Base-by-base conservation (phyloP, 2,797 vertebrate genomes). In the Alectoris magna region DNA sequence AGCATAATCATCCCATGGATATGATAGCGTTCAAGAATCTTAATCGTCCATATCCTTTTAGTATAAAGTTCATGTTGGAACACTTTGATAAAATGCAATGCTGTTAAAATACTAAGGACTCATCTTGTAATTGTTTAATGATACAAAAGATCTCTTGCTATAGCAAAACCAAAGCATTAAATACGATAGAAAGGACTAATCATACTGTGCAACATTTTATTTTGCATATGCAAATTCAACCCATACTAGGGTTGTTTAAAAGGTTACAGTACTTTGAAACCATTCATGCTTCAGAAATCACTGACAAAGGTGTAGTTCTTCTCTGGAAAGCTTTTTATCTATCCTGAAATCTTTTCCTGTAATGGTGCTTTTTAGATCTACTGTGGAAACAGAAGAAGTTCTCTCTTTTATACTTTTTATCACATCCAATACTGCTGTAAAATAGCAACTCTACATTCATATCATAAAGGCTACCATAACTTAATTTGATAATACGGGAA, bases 401-500 rank as follows among this genome's bases (percentile, higher is more conserved):
- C 23, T 58, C 7, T 66, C 31, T 75, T 62, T 91, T 68, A 43
- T 66, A 12, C 68, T 41, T 83, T 27, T 41, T 81, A 16, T 84
- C 41, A n/a, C 11, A 34, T 26, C 63, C 4, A 60, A 18, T 49
- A 56, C 5, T 34, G 19, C 26, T 81, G 24, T 69, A 78, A 91
- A 89, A 68, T 75, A 55, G 71, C 31, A 84, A 39, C 71, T 83
- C 31, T 24, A 66, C 22, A 9, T 27, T 77, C 3, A 13, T 72
- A 46, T 63, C 15, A 67, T 56, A 75, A 86, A 27, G 2, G 5
- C 69, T 86, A 24, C 3, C 0, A 0, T 73, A 12, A 51, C 29
- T 73, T 87, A 90, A 70, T 90, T 66, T 91, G 76, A 68, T 44
- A 70, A 18, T 80, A 62, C 81, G 46, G 59, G 58, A 68, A 80